phyloP scores from a whole-genome alignment of 2,113 vertebrate species.

The Piaya cayana region DNA sequence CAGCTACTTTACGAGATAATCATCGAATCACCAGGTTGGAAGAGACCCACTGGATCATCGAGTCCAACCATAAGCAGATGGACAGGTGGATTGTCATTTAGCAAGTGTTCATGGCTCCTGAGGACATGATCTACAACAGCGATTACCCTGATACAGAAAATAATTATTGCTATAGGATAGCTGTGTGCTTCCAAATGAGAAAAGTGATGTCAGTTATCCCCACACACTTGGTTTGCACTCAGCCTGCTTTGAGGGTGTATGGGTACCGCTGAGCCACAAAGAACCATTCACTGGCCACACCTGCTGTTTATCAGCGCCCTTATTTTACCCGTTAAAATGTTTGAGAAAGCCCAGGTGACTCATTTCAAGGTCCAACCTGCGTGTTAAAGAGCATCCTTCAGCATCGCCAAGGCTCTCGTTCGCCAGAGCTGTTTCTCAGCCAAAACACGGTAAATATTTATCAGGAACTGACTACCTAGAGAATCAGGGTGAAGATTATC shows the following conservation, averaged over 20 bases:
- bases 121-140: not conserved
- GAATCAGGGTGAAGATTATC: not conserved
- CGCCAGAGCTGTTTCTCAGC: not conserved
- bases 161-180: not conserved
- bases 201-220: not conserved
- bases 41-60: no score
- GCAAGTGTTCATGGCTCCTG: not conserved
- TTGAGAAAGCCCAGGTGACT: not conserved
- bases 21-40: no score
- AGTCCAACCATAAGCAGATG: no score
- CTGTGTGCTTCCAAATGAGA: not conserved
- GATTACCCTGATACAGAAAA: not conserved
- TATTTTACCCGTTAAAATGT: not conserved
- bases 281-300: not conserved
- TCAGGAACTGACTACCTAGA: not conserved
- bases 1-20: not conserved
- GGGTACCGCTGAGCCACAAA: not conserved
- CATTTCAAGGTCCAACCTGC: not conserved
- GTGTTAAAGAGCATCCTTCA: not conserved
- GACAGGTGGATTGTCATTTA: not conserved
- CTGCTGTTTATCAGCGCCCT: not conserved
- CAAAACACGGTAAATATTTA: constrained; percentile 31
- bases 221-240: not conserved
- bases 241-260: not conserved
- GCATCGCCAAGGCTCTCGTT: not conserved